phyloP scores from a whole-genome alignment of 2,888 invertebrate genomes.

The Salpingus planirostris region DNA sequence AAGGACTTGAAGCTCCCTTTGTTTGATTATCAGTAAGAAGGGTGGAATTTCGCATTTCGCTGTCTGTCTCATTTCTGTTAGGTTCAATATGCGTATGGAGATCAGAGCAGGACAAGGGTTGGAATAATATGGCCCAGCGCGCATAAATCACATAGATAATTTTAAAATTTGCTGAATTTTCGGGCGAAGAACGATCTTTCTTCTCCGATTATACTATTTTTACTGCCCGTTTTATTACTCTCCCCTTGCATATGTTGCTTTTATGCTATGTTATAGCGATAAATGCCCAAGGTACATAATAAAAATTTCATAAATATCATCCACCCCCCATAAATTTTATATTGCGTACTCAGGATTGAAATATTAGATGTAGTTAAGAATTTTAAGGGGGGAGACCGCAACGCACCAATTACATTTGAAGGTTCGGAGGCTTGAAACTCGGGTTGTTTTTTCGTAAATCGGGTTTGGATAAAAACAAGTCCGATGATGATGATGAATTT shows the following conservation, averaged over 20 bases:
- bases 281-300: conserved; percentile 9
- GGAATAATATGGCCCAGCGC: conserved; percentile 9
- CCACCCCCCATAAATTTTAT: conserved; percentile 8
- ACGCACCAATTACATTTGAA: not conserved
- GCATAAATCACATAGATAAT: conserved; percentile 14
- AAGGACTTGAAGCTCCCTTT: too few relatives aligned
- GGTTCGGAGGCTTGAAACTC: too few relatives aligned
- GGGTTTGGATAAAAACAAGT: too few relatives aligned
- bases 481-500: too few relatives aligned
- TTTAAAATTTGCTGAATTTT: conserved; percentile 13
- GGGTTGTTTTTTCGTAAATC: too few relatives aligned
- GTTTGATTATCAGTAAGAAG: too few relatives aligned
- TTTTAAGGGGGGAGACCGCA: not conserved
- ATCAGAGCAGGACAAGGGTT: conserved; percentile 7
- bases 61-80: too few relatives aligned
- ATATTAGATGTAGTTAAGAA: conserved; percentile 4
- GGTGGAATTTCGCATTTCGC: too few relatives aligned
- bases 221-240: conserved; percentile 9
- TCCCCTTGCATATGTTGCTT: conserved; percentile 10
- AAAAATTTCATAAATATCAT: conserved; percentile 11
- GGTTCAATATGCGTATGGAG: conserved; percentile 5
- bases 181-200: conserved; percentile 5
- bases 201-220: conserved; percentile 10
- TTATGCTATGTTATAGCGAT: conserved; percentile 8
- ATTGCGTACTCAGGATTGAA: conserved; percentile 4